Evolutionary conservation across 2,888 invertebrate species (phyloP), one percentile per base, ranked within the genome.

Genomic region (Clunio marinus): DNA sequence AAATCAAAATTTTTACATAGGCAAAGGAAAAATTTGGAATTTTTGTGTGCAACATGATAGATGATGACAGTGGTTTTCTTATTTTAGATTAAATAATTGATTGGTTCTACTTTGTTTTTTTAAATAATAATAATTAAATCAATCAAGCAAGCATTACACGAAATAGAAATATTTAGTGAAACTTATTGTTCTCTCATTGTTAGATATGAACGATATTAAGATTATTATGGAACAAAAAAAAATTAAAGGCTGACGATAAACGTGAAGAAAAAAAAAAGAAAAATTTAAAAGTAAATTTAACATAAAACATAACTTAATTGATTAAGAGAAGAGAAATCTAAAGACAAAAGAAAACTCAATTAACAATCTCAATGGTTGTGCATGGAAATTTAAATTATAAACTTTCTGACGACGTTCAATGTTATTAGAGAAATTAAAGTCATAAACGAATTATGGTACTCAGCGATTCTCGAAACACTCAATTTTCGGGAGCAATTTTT

Each of bases 301-400:
- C 5, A 41, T 15, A 25, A 41, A 41, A 17, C 45, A n/a, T 24
- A 22, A 24, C 5, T 17, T 15, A 25, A 41, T 8, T 8, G 51
- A 10, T 51, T 51, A 17, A 10, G 4, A 2, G 59, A 25, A 20
- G 27, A 60, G 10, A 35, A 60, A 60, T 60, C 25, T 59, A 17
- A 24, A 24, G 37, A 24, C 22, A 60, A 37, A 4, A 55, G 25
- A 55, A 62, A 63, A 63, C 22, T 63, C 63, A 63, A 63, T 63
- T 63, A 63, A 63, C 63, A 63, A 63, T 63, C 63, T 63, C 37
- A n/a, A 22, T 24, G 63, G 63, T 63, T 63, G 63, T 63, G 63
- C 63, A 63, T 25, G n/a, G 15, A 32, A 51, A 22, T 20, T 51
- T 51, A 51, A 51, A 41, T 41, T 41, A n/a, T 15, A 41, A 41